Percentiles rank a stretch among this genome's conserved stretches.
phyloP scores from a whole-genome alignment of 2,113 vertebrate species.

The Gobiocypris rarus region DNA sequence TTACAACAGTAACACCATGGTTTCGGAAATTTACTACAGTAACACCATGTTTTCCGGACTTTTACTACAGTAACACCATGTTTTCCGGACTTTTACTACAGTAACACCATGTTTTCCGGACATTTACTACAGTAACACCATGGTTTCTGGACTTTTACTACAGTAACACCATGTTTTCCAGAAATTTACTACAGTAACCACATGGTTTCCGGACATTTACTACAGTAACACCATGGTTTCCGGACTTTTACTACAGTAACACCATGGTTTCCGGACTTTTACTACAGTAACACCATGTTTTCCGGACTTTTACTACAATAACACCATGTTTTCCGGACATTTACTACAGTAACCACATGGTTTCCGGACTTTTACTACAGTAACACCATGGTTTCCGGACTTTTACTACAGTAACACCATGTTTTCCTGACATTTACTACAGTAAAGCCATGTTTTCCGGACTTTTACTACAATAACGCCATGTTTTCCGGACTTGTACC shows the following conservation, averaged over 20 bases:
- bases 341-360: neutral
- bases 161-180: neutral
- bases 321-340: rapidly evolving
- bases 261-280: neutral
- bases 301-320: neutral
- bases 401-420: neutral
- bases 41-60: neutral
- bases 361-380: neutral
- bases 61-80: neutral
- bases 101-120: neutral
- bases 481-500: neutral
- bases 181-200: neutral
- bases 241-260: neutral
- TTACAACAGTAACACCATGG: neutral
- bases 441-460: neutral
- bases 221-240: neutral
- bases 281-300: neutral
- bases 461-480: neutral
- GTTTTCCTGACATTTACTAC: neutral
- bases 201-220: neutral
- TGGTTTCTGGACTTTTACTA: neutral
- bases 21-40: neutral
- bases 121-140: neutral
- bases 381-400: neutral
- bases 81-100: neutral